A percentile compares a stretch with the other conserved stretches of the same genome.
phyloP scores from a whole-genome alignment of 2,113 vertebrate genomes.

The Hystrix cristata region DNA sequence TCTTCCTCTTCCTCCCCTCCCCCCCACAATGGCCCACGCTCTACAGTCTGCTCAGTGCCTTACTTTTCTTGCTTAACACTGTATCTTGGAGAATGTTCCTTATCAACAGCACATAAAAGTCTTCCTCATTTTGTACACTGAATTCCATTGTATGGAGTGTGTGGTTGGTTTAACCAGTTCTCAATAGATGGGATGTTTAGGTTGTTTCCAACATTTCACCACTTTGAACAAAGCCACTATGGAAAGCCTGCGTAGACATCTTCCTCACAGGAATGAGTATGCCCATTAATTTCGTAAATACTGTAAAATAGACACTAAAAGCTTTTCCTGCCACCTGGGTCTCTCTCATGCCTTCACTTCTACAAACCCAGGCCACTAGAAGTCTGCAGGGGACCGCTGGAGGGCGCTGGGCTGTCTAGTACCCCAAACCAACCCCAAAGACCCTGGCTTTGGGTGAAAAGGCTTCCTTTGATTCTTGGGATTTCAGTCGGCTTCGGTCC shows the following conservation, averaged over 20 bases:
- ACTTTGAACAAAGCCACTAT: constrained; percentile 25
- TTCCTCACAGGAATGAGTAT: neutral
- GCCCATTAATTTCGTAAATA: neutral
- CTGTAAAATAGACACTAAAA: neutral
- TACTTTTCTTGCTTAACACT: neutral
- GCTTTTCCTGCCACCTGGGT: neutral
- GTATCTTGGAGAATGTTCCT: neutral
- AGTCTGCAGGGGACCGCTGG: neutral
- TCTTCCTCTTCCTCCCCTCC: neutral
- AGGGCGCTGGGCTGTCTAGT: neutral
- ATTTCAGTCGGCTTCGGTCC: neutral
- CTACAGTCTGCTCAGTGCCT: neutral
- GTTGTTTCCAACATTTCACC: neutral
- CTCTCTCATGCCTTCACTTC: neutral
- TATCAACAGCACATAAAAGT: neutral
- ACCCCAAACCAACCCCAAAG: neutral
- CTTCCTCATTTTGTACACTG: neutral
- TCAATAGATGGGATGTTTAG: neutral
- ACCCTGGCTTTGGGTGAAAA: neutral
- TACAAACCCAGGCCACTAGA: neutral
- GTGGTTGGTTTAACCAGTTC: neutral
- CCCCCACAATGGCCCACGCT: neutral
- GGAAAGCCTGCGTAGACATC: neutral
- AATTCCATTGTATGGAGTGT: neutral
- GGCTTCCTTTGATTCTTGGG: neutral